Evolutionary conservation across 1,140 invertebrate genomes (phyloP).

Genomic region (Zaprionus lachaisei): DNA sequence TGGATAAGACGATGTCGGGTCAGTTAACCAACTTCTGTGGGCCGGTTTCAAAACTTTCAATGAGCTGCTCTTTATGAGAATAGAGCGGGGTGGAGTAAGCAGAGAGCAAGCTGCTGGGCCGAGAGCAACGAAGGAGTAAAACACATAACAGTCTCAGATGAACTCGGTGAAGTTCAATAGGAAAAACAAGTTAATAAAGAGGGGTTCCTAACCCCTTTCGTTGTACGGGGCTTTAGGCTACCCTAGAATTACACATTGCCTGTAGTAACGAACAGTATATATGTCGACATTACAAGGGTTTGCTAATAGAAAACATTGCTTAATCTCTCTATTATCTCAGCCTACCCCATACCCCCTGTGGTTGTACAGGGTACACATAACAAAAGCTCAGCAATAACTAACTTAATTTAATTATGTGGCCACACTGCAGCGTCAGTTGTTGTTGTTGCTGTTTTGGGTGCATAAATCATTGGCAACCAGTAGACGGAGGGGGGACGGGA

Average conservation of each 20-base stretch:
- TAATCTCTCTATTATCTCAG: too few species aligned
- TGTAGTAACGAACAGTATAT: too few species aligned
- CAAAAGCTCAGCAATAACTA: slow-evolving; percentile 61
- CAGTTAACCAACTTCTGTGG: neutral
- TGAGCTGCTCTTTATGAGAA: neutral
- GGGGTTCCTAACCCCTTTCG: too few species aligned
- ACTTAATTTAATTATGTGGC: slow-evolving; percentile 69
- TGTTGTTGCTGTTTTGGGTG: slow-evolving; percentile 30
- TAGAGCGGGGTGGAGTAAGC: neutral
- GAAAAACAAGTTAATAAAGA: neutral
- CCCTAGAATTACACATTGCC: too few species aligned
- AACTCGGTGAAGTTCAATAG: neutral
- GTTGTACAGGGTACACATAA: slow-evolving; percentile 18
- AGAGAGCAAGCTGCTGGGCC: too few species aligned
- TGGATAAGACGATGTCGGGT: neutral
- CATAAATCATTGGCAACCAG: slow-evolving; percentile 43
- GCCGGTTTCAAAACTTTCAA: neutral
- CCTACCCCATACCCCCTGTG: slow-evolving; percentile 26
- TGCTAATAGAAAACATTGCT: too few species aligned
- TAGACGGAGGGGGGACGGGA: neutral
- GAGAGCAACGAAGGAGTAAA: neutral
- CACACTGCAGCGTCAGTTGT: slow-evolving; percentile 43
- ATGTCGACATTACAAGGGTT: too few species aligned
- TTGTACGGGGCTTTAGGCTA: too few species aligned
- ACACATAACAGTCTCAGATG: neutral